Evolutionary conservation across 2,113 vertebrate genomes (phyloP).

Genomic region (Mola mola): DNA sequence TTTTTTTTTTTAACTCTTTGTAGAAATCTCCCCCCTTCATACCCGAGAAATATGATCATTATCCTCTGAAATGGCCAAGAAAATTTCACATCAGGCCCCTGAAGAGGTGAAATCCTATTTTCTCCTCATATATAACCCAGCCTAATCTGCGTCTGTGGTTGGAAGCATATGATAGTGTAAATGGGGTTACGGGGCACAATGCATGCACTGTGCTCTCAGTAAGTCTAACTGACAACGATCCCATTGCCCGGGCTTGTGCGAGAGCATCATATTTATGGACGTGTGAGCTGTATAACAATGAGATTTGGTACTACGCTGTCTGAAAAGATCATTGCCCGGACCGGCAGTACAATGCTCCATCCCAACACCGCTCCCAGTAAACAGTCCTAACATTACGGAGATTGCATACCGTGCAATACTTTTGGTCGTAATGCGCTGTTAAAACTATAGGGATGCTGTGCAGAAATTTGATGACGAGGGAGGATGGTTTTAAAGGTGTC

Average conservation of each 20-base stretch:
- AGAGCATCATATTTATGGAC: conserved; percentile 61
- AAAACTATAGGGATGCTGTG: conserved; percentile 21
- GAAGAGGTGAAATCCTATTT: conserved; percentile 48
- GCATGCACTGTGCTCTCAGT: conserved; percentile 36
- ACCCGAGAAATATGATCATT: conserved; percentile 34
- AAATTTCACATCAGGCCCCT: conserved; percentile 27
- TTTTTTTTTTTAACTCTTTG: conserved; percentile 21
- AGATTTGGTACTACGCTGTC: conserved; percentile 42
- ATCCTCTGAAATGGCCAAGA: conserved; percentile 37
- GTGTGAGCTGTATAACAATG: conserved; percentile 62
- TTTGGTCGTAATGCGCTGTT: conserved; percentile 3
- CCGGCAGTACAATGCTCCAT: conserved; percentile 19
- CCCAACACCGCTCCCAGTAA: conserved; percentile 30
- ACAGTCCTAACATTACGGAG: conserved; percentile 30
- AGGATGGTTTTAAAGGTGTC: conserved; percentile 38
- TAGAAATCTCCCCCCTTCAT: conserved; percentile 12
- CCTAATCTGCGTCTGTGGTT: conserved; percentile 53
- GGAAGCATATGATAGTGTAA: conserved; percentile 36
- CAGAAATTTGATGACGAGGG: conserved; percentile 24
- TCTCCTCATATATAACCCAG: conserved; percentile 24
- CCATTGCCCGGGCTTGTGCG: conserved; percentile 45
- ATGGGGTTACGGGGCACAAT: conserved; percentile 48
- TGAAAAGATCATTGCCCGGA: conserved; percentile 52
- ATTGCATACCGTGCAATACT: conserved; percentile 10
- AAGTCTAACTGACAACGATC: conserved; percentile 60